Conservation (phyloP, 2,797 vertebrate genomes). For the Epinephelus awoara region DNA sequence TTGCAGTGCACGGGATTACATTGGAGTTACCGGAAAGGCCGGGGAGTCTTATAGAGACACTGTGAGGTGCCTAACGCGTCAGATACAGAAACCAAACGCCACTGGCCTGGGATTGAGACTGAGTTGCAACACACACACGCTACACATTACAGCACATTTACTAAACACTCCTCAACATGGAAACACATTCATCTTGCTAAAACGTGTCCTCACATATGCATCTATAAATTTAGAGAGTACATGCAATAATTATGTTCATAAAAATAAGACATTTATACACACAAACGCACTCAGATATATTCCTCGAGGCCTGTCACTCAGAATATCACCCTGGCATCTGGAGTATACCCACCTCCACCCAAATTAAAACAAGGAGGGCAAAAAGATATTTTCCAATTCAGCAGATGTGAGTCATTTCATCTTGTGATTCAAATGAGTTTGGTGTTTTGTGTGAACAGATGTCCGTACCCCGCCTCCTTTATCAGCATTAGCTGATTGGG, state of each 20-base stretch:
- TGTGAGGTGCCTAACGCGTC: no score
- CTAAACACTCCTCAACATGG: background rate
- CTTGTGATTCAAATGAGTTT: slow-evolving; percentile 90
- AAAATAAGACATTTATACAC: slow-evolving; percentile 7
- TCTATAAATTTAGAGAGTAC: background rate
- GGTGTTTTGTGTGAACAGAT: slow-evolving; percentile 91
- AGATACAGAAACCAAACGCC: no score
- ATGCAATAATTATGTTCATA: background rate
- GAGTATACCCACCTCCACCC: slow-evolving; percentile 73
- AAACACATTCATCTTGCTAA: slow-evolving; percentile 13
- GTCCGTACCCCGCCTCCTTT: slow-evolving; percentile 89
- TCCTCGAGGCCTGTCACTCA: slow-evolving; percentile 67
- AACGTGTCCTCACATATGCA: slow-evolving; percentile 1
- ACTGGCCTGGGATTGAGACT: background rate
- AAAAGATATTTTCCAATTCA: slow-evolving; percentile 87
- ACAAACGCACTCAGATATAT: slow-evolving; percentile 22
- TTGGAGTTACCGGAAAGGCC: no score
- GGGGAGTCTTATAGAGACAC: no score
- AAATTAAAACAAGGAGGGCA: slow-evolving; percentile 85
- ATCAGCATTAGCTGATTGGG: slow-evolving; percentile 91
- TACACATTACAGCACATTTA: no score
- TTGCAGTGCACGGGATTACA: no score
- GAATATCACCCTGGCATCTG: slow-evolving; percentile 73
- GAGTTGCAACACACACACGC: no score
- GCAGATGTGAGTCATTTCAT: slow-evolving; percentile 90